Percentiles rank a stretch among this genome's conserved stretches.
These are phyloP conservation scores for Drosophila anceps DNA, from an alignment of 2,888 invertebrate genomes.

Conservation along the genomic window DNA sequence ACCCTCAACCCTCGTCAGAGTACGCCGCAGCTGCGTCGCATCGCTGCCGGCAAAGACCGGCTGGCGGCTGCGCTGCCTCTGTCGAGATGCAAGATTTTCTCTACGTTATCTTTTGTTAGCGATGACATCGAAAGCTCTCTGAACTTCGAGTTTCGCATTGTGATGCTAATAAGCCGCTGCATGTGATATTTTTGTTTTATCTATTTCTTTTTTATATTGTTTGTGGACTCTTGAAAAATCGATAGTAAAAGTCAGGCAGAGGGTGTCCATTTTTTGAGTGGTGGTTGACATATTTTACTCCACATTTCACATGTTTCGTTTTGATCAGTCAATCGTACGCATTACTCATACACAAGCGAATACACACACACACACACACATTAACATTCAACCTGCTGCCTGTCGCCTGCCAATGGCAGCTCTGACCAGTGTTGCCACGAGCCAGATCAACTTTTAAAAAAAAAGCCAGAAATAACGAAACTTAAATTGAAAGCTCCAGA, in stretches of 20 bases:
- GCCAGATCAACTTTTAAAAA: too few relatives aligned
- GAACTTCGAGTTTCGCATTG: conserved; percentile 27
- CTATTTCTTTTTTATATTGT: background rate
- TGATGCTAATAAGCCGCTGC: conserved; percentile 64
- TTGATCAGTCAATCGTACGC: conserved; percentile 69
- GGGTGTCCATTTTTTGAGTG: conserved; percentile 29
- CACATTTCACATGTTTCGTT: conserved; percentile 46
- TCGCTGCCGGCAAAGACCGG: conserved; percentile 58
- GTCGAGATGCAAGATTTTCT: conserved; percentile 22
- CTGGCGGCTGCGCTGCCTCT: conserved; percentile 30
- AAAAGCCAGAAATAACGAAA: too few relatives aligned
- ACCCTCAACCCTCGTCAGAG: conserved; percentile 35
- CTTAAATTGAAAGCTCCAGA: too few relatives aligned
- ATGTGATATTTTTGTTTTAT: conserved; percentile 14
- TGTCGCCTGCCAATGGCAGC: conserved; percentile 43
- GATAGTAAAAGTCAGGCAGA: conserved; percentile 12
- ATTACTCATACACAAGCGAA: conserved; percentile 30
- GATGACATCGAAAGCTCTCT: conserved; percentile 20
- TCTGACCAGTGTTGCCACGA: too few relatives aligned
- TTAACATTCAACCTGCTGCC: conserved; percentile 40
- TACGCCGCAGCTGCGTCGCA: conserved; percentile 24
- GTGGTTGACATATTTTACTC: conserved; percentile 66
- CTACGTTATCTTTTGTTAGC: conserved; percentile 21
- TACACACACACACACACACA: conserved; percentile 19
- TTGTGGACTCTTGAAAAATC: conserved; percentile 28